Percentiles rank a stretch among this genome's conserved stretches.
Conservation (phyloP, 2,113 vertebrate species). For the Zosterops japonicus region DNA sequence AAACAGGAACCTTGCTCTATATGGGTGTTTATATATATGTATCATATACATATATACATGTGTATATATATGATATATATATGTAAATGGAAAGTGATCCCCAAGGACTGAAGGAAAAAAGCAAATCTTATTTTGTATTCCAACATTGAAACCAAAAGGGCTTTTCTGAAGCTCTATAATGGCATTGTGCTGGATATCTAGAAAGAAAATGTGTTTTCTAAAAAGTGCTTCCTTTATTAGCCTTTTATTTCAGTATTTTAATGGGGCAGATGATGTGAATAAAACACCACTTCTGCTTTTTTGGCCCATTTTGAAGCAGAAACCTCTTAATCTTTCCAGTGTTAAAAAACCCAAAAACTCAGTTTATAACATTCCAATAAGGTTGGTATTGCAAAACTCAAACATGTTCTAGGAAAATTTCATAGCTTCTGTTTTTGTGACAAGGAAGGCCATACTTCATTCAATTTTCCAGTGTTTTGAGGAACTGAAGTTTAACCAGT, state of each 20-base stretch:
- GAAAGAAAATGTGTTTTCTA: constrained; percentile 29
- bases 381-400: constrained; percentile 35
- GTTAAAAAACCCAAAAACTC: background rate
- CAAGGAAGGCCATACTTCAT: constrained; percentile 28
- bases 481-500: constrained; percentile 64
- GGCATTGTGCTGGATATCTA: constrained; percentile 69
- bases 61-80: constrained; percentile 27
- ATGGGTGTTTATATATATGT: constrained; percentile 58
- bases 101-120: constrained; percentile 71
- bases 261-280: constrained; percentile 12
- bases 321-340: constrained; percentile 52
- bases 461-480: constrained; percentile 42
- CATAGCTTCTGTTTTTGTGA: constrained; percentile 36
- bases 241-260: constrained; percentile 73
- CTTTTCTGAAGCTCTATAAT: constrained; percentile 65
- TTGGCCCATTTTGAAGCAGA: constrained; percentile 51
- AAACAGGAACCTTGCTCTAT: constrained; percentile 69
- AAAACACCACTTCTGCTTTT: background rate
- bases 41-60: background rate
- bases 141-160: constrained; percentile 51
- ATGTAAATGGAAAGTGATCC: constrained; percentile 61
- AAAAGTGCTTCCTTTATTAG: constrained; percentile 73
- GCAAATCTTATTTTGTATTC: constrained; percentile 44
- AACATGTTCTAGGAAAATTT: constrained; percentile 47
- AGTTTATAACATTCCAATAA: constrained; percentile 68